These are phyloP conservation scores for Ochropleura plecta DNA, from an alignment of 2,888 invertebrate species.

Conservation along the genomic window DNA sequence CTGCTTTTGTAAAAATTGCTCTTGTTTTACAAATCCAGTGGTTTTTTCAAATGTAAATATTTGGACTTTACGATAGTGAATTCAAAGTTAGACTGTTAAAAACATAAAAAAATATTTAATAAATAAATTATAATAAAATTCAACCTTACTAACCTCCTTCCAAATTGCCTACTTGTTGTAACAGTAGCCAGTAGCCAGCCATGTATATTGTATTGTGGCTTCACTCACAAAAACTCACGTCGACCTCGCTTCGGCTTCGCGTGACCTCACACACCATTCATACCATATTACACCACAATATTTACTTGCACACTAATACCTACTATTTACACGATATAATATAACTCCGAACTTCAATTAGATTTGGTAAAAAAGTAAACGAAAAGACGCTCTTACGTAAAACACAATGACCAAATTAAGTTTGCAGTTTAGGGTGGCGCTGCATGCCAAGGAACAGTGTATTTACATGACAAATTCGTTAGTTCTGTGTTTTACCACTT, in stretches of 20 bases:
- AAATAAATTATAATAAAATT: not conserved
- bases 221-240: conserved; percentile 25
- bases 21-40: no score
- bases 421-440: conserved; percentile 17
- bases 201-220: conserved; percentile 18
- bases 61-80: no score
- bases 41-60: no score
- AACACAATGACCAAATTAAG: not conserved
- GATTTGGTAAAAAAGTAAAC: conserved; percentile 33
- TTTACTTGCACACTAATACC: conserved; percentile 42
- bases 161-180: conserved; percentile 6
- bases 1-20: no score
- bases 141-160: conserved; percentile 6
- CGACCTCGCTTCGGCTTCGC: conserved; percentile 42
- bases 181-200: conserved; percentile 15
- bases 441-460: conserved; percentile 14
- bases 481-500: not conserved
- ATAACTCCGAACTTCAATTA: conserved; percentile 31
- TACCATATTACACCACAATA: conserved; percentile 36
- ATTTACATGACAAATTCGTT: not conserved
- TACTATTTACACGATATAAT: conserved; percentile 24
- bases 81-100: no score
- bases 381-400: conserved; percentile 19
- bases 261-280: conserved; percentile 38
- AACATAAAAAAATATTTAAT: no score